Base-by-base conservation (phyloP, 2,888 invertebrate species). In the Tinea trinotella region DNA sequence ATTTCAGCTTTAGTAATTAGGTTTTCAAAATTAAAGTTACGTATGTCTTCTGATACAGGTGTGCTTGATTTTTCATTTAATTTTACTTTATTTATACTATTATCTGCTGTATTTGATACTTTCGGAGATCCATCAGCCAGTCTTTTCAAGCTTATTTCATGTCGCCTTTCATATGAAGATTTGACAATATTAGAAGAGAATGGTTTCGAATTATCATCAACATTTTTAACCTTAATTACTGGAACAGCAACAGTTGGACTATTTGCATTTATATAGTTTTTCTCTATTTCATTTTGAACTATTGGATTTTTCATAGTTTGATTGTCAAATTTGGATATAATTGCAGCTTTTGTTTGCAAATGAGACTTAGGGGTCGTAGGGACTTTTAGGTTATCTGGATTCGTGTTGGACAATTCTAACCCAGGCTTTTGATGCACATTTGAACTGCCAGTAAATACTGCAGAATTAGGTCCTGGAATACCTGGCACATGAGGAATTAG, bases 401-500 rank as follows among this genome's bases (percentile, higher is more conserved):
- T 48, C n/a, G 24, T 15, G 6, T 10, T 50, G 3, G 50, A 24
- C 4, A 12, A 12, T 18, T 50, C 50, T 1, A 12, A 24, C n/a
- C 19, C 17, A 17, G 44, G 49, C 46, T 56, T 62, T 68, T 74
- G 57, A 57, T 72, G 52, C 40, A 62, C 17, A 59, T 62, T 70
- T 49, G 65, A 35, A 62, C 66, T 76, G 55, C 68, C 72, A 52
- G 73, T 64, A 60, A 68, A 87, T 19, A 85, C 67, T 19, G 91
- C 71, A 24, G 90, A 89, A 61, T 90, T 90, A 2, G 95, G 95
- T 7, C 95, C 95, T 0, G 95, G 95, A 75, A 95, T 95, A 10
- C 95, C 95, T 4, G 95, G 95, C 9, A 95, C 94, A 71, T 93
- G 92, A 0, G 94, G 92, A 65, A 95, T 92, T n/a, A 92, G 78